phyloP scores from a whole-genome alignment of 2,113 vertebrate genomes.

The Setophaga petechia region DNA sequence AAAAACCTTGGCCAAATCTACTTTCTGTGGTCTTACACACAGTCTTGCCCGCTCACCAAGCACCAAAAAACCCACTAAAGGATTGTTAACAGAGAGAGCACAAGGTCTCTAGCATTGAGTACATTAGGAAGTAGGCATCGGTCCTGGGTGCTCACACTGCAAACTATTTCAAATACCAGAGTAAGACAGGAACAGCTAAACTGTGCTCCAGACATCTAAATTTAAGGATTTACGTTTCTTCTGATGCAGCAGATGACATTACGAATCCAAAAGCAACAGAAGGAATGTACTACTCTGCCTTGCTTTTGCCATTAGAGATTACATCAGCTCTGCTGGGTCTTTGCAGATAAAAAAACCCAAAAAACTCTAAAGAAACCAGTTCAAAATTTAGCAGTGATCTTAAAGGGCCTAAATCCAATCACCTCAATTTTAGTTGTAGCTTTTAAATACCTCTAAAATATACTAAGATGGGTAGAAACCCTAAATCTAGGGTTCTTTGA shows the following conservation, averaged over 20 bases:
- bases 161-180: background rate
- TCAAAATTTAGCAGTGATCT: background rate
- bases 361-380: background rate
- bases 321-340: background rate
- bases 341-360: background rate
- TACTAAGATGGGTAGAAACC: background rate
- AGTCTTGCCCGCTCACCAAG: background rate
- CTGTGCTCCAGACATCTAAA: conserved; percentile 13
- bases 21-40: background rate
- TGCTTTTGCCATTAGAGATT: conserved; percentile 30
- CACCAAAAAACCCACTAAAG: background rate
- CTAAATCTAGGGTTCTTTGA: background rate
- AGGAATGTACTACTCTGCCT: background rate
- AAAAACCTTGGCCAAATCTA: background rate
- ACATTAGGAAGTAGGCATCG: background rate
- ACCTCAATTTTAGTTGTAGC: background rate
- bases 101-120: background rate
- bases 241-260: background rate
- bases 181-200: background rate
- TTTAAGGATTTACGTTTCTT: background rate
- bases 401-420: background rate
- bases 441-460: background rate
- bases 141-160: background rate
- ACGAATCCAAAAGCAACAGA: conserved; percentile 21
- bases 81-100: background rate